Base-by-base conservation (phyloP, 2,888 invertebrate genomes). In the Octodonta nipae region DNA sequence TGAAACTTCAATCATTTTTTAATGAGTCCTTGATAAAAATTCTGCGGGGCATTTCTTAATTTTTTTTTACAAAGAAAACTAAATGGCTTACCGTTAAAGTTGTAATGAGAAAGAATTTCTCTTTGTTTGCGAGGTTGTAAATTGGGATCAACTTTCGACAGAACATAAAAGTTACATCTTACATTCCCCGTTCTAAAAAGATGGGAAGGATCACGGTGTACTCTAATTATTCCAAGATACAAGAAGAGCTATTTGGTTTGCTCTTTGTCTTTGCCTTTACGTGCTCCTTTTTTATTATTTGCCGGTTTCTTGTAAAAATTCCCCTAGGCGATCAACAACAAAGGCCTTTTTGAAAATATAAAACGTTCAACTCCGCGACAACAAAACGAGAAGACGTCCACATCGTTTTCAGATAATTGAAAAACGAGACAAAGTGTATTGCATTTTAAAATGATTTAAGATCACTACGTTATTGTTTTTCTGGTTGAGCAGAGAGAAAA, bases 371-470 rank as follows among this genome's bases (percentile, higher is more conserved):
- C 22, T n/a, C n/a, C n/a, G n/a, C 22, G 29, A 12, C 28, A 20
- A 17, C 32, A 33, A n/a, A n/a, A n/a, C n/a, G n/a, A n/a, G n/a
- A n/a, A n/a, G n/a, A n/a, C n/a, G 48, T 33, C 31, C 27, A 17
- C 22, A 22, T 22, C 22, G 22, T n/a, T n/a, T n/a, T n/a, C 33
- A 45, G 46, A 46, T 49, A 47, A 49, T 49, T 47, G 46, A 47
- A 49, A 55, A 55, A 51, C 51, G 51, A 50, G 53, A 54, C 51
- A 52, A 51, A 50, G 49, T 46, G 49, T 50, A 49, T 48, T 45
- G 51, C 52, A 51, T 55, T 50, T 22, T 47, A 45, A 54, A 56
- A 57, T 55, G 55, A 55, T 56, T 54, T 54, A 56, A 41, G 45
- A 46, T 37, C 44, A 36, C 42, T 45, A 44, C 22, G 48, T 54